Base-by-base conservation (phyloP, 2,888 invertebrate species). In the Diarsia mendica region DNA sequence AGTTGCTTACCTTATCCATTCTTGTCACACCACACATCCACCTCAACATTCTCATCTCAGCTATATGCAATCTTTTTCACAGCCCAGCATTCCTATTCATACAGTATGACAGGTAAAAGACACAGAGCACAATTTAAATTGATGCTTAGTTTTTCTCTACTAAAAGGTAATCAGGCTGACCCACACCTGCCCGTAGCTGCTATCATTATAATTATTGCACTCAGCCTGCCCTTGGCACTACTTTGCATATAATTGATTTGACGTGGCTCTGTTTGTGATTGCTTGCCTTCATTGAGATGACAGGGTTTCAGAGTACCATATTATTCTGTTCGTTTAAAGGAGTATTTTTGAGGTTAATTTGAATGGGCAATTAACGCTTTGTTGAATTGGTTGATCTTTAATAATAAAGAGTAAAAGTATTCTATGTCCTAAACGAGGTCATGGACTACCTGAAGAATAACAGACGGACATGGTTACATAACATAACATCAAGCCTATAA, bases 181-280 rank as follows among this genome's bases (percentile, higher is more conserved):
- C 60, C 3, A 11, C 39, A 33, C n/a, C 33, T 20, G 11, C 11
- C 20, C 39, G 48, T 33, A 67, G 33, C 33, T 72, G 55, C 63
- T 46, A 10, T 18, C 63, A 60, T 55, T 33, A 66, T 51, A 80
- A 72, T 66, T 49, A 72, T 78, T 58, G 69, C 69, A 68, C 5
- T 39, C 46, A 44, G 10, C 33, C 13, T 46, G 60, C 63, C 82
- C 80, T 71, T 80, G 84, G 77, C 80, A 71, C 67, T 77, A 66
- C 55, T 75, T 79, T 79, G 83, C 68, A 71, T 72, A 67, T 80
- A 77, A 80, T 83, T 80, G 84, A 83, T 80, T 83, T 73, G 70
- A 68, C 61, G 70, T 39, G 65, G 70, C 39, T 73, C 60, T 64
- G 58, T 49, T 49, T 58, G 33, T 55, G 63, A 80, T 70, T 64